A percentile compares a stretch with the other conserved stretches of the same genome.
Evolutionary conservation across 2,797 vertebrate genomes (phyloP).

Genomic region (Cuniculus paca): DNA sequence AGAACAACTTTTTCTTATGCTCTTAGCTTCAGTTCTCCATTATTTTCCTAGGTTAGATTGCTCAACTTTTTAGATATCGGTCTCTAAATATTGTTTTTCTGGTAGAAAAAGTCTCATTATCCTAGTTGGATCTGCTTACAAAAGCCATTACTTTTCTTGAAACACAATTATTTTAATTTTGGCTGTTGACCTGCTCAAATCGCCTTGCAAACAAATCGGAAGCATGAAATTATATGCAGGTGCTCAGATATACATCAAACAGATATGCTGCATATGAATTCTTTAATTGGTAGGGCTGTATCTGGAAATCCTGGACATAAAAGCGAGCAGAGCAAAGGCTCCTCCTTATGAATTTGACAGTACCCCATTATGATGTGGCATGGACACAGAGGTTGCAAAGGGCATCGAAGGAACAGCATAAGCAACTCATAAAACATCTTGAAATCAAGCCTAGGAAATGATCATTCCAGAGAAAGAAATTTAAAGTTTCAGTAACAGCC

Average conservation of each 20-base stretch:
- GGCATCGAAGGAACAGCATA: constrained; percentile 63
- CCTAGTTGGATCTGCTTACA: constrained; percentile 33
- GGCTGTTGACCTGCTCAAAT: constrained; percentile 47
- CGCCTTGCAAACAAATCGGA: constrained; percentile 2
- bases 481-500: constrained; percentile 62
- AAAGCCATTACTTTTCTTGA: neutral
- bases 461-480: constrained; percentile 54
- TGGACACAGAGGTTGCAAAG: constrained; percentile 66
- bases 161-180: constrained; percentile 62
- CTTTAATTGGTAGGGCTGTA: neutral
- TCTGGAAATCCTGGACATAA: neutral
- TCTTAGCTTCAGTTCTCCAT: neutral
- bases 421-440: constrained; percentile 58
- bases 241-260: constrained; percentile 22
- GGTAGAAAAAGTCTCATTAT: constrained; percentile 41
- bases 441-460: constrained; percentile 65
- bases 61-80: neutral
- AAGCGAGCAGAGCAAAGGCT: constrained; percentile 43
- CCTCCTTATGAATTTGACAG: constrained; percentile 25
- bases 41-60: neutral
- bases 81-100: neutral
- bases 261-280: neutral
- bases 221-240: neutral
- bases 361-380: constrained; percentile 31
- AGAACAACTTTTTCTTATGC: neutral